Percentiles rank a stretch among this genome's conserved stretches.
Evolutionary conservation across 2,113 vertebrate genomes (phyloP).

Genomic region (Dascyllus trimaculatus): DNA sequence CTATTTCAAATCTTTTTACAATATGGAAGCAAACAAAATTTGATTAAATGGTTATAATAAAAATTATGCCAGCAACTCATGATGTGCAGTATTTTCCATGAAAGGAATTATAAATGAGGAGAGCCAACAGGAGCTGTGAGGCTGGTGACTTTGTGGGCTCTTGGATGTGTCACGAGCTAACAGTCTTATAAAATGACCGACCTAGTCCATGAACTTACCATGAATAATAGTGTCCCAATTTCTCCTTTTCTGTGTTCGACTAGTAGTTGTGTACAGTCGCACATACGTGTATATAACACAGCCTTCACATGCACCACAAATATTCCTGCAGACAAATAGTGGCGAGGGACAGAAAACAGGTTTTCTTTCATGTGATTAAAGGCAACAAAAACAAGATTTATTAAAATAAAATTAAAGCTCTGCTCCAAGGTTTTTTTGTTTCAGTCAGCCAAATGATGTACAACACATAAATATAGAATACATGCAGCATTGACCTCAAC

Average conservation of each 20-base stretch:
- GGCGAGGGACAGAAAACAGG: too few relatives aligned
- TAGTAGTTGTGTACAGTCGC: conserved; percentile 5
- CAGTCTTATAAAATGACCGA: conserved; percentile 28
- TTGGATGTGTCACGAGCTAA: conserved; percentile 33
- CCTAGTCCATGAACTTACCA: background rate
- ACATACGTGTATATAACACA: background rate
- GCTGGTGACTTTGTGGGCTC: conserved; percentile 20
- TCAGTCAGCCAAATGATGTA: background rate
- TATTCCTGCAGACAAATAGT: background rate
- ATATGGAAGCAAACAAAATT: conserved; percentile 14
- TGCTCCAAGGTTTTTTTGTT: too few relatives aligned
- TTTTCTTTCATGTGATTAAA: too few relatives aligned
- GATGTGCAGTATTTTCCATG: conserved; percentile 36
- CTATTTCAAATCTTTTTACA: conserved; percentile 8
- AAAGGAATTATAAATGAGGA: conserved; percentile 38
- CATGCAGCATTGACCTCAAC: background rate
- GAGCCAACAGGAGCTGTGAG: conserved; percentile 20
- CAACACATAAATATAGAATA: background rate
- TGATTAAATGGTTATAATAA: conserved; percentile 45
- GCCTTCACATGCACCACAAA: background rate
- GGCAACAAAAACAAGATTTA: too few relatives aligned
- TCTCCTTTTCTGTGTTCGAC: background rate
- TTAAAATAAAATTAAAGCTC: too few relatives aligned
- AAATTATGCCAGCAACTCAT: conserved; percentile 22
- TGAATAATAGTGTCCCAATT: conserved; percentile 12